A percentile compares a stretch with the other conserved stretches of the same genome.
phyloP scores from a whole-genome alignment of 2,113 vertebrate species.

The Nicator chloris region DNA sequence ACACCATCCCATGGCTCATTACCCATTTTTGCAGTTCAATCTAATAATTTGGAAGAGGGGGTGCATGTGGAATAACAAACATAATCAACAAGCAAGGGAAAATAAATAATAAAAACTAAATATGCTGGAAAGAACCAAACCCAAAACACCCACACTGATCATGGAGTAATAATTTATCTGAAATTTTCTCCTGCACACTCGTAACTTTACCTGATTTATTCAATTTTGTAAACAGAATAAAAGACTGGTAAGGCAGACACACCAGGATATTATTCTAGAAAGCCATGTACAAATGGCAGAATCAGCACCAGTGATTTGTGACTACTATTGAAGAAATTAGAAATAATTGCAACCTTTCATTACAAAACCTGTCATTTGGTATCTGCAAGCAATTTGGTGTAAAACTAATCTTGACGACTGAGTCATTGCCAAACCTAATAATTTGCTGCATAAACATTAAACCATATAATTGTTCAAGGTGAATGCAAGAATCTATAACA shows the following conservation, averaged over 20 bases:
- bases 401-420: constrained; percentile 26
- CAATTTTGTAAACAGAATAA: not conserved
- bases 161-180: not conserved
- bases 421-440: constrained; percentile 45
- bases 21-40: not conserved
- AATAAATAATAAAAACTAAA: not conserved
- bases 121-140: not conserved
- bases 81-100: not conserved
- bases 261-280: constrained; percentile 14
- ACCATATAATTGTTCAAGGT: constrained; percentile 26
- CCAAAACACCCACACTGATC: not conserved
- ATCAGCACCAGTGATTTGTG: constrained; percentile 28
- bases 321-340: constrained; percentile 41
- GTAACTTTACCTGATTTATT: not conserved
- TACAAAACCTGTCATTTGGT: constrained; percentile 42
- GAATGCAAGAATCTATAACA: not conserved
- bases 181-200: not conserved
- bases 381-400: constrained; percentile 32
- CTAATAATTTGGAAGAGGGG: not conserved
- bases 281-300: not conserved
- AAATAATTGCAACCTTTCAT: constrained; percentile 59
- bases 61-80: not conserved
- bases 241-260: not conserved
- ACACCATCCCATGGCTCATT: not conserved
- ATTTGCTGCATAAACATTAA: constrained; percentile 29